Percentiles rank a stretch among this genome's conserved stretches.
phyloP scores from a whole-genome alignment of 37 sponge, comb jelly and placozoan species.

The Haliclona indistincta region DNA sequence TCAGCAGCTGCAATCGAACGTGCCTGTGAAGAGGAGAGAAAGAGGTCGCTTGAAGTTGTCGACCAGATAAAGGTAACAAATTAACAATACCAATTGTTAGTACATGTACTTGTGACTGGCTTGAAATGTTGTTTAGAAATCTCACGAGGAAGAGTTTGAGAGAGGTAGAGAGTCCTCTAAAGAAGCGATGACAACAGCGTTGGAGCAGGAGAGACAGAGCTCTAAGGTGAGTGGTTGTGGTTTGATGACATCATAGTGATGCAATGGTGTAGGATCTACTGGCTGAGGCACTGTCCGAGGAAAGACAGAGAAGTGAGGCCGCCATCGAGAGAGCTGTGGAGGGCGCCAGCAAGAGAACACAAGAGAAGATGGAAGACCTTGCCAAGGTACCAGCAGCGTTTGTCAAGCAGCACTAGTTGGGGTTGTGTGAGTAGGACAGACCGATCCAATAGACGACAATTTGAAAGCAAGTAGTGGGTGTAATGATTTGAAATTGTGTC shows the following conservation, averaged over 20 bases:
- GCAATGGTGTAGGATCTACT: slow-evolving; percentile 54
- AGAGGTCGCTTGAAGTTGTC: neutral
- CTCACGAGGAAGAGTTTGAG: slow-evolving; percentile 52
- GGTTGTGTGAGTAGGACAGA: too few relatives aligned
- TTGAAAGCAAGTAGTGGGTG: neutral
- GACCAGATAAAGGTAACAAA: slow-evolving; percentile 20
- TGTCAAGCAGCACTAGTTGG: too few relatives aligned
- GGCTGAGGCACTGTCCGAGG: slow-evolving; percentile 59
- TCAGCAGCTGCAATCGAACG: neutral
- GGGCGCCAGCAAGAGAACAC: slow-evolving; percentile 28
- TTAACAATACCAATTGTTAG: neutral
- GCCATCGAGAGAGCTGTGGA: slow-evolving; percentile 69
- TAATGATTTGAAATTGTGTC: neutral
- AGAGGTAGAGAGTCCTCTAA: slow-evolving; percentile 37
- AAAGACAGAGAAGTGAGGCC: slow-evolving; percentile 52
- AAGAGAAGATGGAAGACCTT: slow-evolving; percentile 63
- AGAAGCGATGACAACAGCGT: slow-evolving; percentile 15
- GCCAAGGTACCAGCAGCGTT: slow-evolving; percentile 32
- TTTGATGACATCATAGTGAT: neutral
- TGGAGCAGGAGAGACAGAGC: slow-evolving; percentile 57
- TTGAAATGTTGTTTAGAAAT: slow-evolving; percentile 17
- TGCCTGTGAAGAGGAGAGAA: slow-evolving; percentile 18
- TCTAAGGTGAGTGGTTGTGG: slow-evolving; percentile 34
- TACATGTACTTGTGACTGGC: neutral
- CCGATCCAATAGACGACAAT: neutral